These are phyloP conservation scores for Ctenochaetus hawaiiensis DNA, from an alignment of 2,797 vertebrate genomes.

Conservation along the genomic window DNA sequence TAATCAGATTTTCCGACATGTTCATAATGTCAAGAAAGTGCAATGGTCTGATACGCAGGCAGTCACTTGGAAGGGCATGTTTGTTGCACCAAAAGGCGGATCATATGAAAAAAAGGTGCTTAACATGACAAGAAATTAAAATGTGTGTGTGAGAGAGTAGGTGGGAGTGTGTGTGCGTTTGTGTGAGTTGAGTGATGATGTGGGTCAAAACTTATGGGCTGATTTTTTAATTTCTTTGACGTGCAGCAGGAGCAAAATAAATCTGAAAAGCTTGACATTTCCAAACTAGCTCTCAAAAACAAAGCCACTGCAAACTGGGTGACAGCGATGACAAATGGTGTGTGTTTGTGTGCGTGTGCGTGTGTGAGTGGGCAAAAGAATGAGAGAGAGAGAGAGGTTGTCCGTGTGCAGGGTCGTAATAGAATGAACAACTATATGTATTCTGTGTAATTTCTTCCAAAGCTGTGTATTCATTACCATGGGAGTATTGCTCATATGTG, in stretches of 20 bases:
- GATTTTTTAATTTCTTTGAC: constrained; percentile 77
- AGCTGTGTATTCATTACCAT: constrained; percentile 35
- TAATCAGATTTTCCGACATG: constrained; percentile 67
- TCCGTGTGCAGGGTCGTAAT: constrained; percentile 17
- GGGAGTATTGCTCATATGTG: constrained; percentile 7
- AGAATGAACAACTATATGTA: constrained; percentile 30
- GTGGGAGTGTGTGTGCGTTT: background rate
- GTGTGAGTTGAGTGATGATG: constrained; percentile 65
- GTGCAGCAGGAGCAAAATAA: constrained; percentile 73
- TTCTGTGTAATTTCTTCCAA: constrained; percentile 29
- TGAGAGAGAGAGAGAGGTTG: background rate
- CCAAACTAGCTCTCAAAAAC: constrained; percentile 78
- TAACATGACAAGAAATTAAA: constrained; percentile 43
- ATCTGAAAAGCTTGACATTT: constrained; percentile 82
- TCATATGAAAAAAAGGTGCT: background rate
- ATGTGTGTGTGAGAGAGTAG: constrained; percentile 1
- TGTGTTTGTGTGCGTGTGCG: constrained; percentile 19
- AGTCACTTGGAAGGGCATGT: constrained; percentile 2
- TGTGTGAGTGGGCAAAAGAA: background rate
- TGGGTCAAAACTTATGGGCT: constrained; percentile 60
- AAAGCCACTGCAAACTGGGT: constrained; percentile 62
- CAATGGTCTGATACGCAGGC: constrained; percentile 32
- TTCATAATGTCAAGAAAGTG: constrained; percentile 46
- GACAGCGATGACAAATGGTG: constrained; percentile 71
- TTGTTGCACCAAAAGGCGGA: background rate